Base-by-base conservation (phyloP, 2,888 invertebrate genomes). In the Tromatobia lineatoria region DNA sequence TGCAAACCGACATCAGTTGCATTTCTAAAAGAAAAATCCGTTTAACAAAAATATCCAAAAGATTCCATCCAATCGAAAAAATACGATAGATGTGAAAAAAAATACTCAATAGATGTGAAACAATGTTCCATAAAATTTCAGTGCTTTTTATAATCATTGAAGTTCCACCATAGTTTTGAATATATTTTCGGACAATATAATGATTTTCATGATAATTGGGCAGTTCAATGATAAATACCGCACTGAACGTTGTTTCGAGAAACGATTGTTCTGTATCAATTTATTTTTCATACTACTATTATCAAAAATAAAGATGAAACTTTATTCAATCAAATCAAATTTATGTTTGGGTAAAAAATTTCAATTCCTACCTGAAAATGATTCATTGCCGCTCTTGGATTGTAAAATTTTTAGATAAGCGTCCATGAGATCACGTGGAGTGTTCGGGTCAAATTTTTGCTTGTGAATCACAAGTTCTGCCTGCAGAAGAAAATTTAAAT, bases 351-450 rank as follows among this genome's bases (percentile, higher is more conserved):
- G 2, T 38, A 8, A 23, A 66, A 82, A 11, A 64, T 57, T 2
- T 67, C 54, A 11, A 15, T 45, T 77, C 61, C 66, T 87, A 94
- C 94, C 94, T 85, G 94, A 94, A 88, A 94, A 94, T 38, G 94
- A 93, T 20, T 94, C 93, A 61, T 94, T 94, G 50, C 94, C 94
- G 10, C 95, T 95, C 20, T 95, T 94, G 3, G 96, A 95, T 64
- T 95, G 94, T 83, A 98, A 93, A 82, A 96, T 96, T 89, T 96
- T 95, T 73, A 98, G 94, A 89, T 98, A 98, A 1, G 96, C 96
- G 89, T 98, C 97, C 96, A 98, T 98, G 42, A 98, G 95, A 91
- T 98, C 97, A 70, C 96, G 95, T 0, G 96, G 96, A 73, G 96
- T 95, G 15, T 95, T 94, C 0, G 95, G 94, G 84, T 96, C 95